Base-by-base conservation (phyloP, 2,797 vertebrate genomes). In the Lemur catta region DNA sequence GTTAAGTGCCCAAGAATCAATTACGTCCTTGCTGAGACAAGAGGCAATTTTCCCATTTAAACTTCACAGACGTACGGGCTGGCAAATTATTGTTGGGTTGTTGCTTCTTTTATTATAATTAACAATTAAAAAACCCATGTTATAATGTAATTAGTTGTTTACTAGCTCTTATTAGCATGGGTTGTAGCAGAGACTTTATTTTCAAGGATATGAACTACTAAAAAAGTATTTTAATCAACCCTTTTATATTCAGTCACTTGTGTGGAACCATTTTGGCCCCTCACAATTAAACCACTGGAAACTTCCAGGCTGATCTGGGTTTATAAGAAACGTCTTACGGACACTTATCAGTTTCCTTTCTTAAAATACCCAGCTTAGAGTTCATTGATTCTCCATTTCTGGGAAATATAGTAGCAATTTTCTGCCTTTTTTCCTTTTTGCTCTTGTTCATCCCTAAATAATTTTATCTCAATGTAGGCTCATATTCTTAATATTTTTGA, bases 31-130 rank as follows among this genome's bases (percentile, higher is more conserved):
- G 93, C 97, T 98, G 97, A 98, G 97, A 98, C 89, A 97, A 98
- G 97, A 97, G 84, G 82, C 94, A 97, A 95, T 98, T 98, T 98
- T 97, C 97, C 98, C 89, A 98, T 98, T 98, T 98, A 97, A 97
- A 98, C 92, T 94, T 98, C 97, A 96, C 96, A 89, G 33, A 97
- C 92, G 67, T 95, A 97, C 65, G 38, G 95, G 97, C 96, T 96
- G 95, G 80, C 86, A 98, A 98, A 98, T 98, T 97, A 98, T 94
- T 89, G 93, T 97, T 93, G 94, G 95, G 71, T 80, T 98, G 92
- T 97, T 98, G 86, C 91, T 96, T 95, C 96, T 97, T 97, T 97
- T 98, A 96, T 97, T 97, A 98, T 98, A 98, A 98, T 98, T 98
- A 97, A 93, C 96, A 97, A 98, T 98, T 93, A 75, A 97, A 97